A percentile compares a stretch with the other conserved stretches of the same genome.
Conservation (phyloP, 2,888 invertebrate species). For the Cephus sareptanus region DNA sequence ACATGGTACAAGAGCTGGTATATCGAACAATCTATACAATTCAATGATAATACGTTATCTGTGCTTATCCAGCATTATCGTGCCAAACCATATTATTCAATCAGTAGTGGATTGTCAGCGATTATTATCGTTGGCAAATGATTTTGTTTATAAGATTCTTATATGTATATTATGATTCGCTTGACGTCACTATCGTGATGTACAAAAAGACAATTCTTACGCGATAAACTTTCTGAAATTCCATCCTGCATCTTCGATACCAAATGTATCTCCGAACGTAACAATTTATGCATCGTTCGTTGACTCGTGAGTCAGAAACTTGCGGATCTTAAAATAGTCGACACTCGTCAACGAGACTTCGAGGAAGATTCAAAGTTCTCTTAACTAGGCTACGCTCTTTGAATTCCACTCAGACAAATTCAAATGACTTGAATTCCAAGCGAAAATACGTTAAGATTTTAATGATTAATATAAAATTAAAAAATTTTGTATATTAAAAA, state of each 20-base stretch:
- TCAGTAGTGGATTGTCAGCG: background rate
- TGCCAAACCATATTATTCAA: background rate
- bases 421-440: background rate
- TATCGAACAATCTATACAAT: background rate
- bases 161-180: background rate
- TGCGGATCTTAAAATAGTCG: background rate
- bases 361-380: background rate
- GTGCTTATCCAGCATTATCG: background rate
- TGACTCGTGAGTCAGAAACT: background rate
- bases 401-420: background rate
- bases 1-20: background rate
- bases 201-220: background rate
- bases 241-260: background rate
- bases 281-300: background rate
- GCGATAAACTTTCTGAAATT: background rate
- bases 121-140: background rate
- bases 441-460: background rate
- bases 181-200: background rate
- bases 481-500: background rate
- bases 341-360: background rate
- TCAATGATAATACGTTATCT: background rate
- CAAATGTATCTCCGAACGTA: background rate
- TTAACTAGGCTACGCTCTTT: background rate
- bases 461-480: background rate
- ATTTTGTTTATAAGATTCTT: background rate